These are phyloP conservation scores for Andrena praecox DNA, from an alignment of 2,888 invertebrate genomes.

Conservation along the genomic window DNA sequence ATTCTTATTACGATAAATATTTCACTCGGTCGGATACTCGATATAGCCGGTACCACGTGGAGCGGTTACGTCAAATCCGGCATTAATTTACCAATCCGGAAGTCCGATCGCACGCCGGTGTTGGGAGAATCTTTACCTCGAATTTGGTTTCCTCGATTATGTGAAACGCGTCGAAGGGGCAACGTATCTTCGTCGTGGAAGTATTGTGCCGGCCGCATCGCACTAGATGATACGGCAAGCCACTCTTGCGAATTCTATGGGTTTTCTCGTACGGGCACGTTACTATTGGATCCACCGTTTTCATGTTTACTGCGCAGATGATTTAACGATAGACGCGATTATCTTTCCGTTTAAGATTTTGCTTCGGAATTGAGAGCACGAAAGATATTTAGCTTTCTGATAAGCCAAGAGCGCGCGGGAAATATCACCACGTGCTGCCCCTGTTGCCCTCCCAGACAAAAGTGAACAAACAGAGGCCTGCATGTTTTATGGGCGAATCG, in stretches of 20 bases:
- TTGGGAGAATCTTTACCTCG: slow-evolving; percentile 21
- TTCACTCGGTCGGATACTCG: not conserved
- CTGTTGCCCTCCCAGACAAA: not conserved
- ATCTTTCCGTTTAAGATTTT: not conserved
- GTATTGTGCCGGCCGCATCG: not conserved
- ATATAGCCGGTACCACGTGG: not conserved
- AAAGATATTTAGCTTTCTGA: not conserved
- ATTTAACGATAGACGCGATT: not conserved
- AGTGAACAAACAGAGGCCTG: too few species aligned
- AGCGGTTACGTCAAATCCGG: slow-evolving; percentile 4
- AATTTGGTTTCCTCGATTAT: not conserved
- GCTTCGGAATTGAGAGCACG: not conserved
- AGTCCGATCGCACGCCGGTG: not conserved
- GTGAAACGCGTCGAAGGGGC: slow-evolving; percentile 33
- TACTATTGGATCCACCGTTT: not conserved
- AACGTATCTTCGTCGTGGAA: not conserved
- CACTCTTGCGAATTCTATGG: slow-evolving; percentile 1
- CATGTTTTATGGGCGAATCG: too few species aligned
- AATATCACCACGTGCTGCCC: not conserved
- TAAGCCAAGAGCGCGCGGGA: not conserved
- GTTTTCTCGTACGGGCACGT: not conserved
- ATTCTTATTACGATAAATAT: too few species aligned
- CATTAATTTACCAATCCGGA: not conserved
- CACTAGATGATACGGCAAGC: slow-evolving; percentile 2
- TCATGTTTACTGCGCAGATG: not conserved